Evolutionary conservation across 2,888 invertebrate genomes (phyloP).

Genomic region (Polydrusus tereticollis): DNA sequence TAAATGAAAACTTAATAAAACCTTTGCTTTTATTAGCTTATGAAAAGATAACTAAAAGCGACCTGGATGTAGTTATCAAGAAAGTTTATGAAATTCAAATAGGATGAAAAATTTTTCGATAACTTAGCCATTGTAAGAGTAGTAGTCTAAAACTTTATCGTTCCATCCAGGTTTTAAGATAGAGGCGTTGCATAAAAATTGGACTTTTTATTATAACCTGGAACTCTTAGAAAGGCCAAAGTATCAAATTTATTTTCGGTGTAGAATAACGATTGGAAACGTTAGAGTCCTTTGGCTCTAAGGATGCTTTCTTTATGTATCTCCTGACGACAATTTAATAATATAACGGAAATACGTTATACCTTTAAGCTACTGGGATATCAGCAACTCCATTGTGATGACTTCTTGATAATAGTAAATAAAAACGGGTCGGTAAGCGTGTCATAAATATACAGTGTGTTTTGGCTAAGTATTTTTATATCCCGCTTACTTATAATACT

Average conservation of each 20-base stretch:
- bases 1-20: no score
- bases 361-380: neutral
- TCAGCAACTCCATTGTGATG: neutral
- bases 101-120: constrained; percentile 4
- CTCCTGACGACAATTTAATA: constrained; percentile 8
- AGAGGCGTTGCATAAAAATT: constrained; percentile 27
- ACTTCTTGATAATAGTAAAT: neutral
- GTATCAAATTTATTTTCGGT: constrained; percentile 31
- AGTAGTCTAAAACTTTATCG: constrained; percentile 17
- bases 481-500: no score
- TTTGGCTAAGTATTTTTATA: no score
- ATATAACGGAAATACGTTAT: constrained; percentile 8
- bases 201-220: constrained; percentile 25
- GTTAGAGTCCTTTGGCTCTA: constrained; percentile 25
- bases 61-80: neutral
- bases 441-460: no score
- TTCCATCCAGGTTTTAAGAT: constrained; percentile 9
- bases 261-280: constrained; percentile 25
- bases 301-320: constrained; percentile 7
- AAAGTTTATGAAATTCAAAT: constrained; percentile 8
- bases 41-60: neutral
- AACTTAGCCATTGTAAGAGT: constrained; percentile 1
- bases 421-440: no score
- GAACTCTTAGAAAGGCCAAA: constrained; percentile 22
- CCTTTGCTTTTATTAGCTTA: no score